Evolutionary conservation across 2,113 vertebrate genomes (phyloP), one percentile per base, ranked within the genome.

Genomic region (Clarias magur): DNA sequence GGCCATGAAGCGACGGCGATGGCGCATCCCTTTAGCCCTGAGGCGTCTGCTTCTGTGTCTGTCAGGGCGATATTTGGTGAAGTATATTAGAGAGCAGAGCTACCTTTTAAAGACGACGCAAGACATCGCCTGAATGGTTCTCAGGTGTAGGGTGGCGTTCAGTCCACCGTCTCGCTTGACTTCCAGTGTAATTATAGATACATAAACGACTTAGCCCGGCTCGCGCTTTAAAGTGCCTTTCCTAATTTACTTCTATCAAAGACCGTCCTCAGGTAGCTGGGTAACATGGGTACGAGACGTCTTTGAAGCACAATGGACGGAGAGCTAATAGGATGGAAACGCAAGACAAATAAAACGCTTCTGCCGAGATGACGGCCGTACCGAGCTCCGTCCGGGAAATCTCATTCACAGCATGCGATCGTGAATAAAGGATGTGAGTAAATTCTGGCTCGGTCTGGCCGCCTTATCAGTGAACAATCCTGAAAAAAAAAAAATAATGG

Each of bases 31-130:
- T 92, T 88, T 88, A 82, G 57, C 86, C 80, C 82, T 48, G 75
- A 67, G 86, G 83, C 89, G 57, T 68, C 56, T 62, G 84, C 42
- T 88, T 82, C 76, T 67, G 57, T 79, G 23, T 68, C 75, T 87
- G 88, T 93, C 91, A 85, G 90, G 88, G 91, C 86, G 89, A 91
- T 90, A 82, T 53, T 83, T 76, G 86, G 56, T 89, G 86, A 82
- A 56, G 84, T 90, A 92, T 91, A 92, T 90, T 88, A 87, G 89
- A 57, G 83, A 85, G 90, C 86, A 80, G 65, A 86, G 86, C 63
- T 54, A 21, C 54, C 62, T 27, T 75, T 87, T 87, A 65, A 83
- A 73, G 75, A 87, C 75, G 80, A 76, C 65, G 13, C 21, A n/a
- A 85, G 68, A 59, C 30, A 7, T 56, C 30, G 12, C 13, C 72